phyloP scores from a whole-genome alignment of 2,888 invertebrate genomes.

The Nemotelus pantherinus region DNA sequence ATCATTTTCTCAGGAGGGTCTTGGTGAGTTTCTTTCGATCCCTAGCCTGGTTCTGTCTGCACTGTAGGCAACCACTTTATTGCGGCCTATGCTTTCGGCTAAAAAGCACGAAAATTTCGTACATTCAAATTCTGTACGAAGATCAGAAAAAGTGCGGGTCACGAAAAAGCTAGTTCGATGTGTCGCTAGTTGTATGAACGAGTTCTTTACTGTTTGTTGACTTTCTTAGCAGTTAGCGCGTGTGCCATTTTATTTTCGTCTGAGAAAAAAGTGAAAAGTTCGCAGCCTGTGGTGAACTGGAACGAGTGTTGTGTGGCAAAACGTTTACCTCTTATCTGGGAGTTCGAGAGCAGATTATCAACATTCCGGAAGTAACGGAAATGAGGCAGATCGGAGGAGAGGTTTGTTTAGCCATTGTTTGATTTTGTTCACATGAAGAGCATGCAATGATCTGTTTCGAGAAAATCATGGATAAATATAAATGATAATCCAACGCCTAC shows the following conservation, averaged over 20 bases:
- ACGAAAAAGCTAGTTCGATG: not conserved
- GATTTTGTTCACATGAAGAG: not conserved
- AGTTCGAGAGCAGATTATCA: constrained; percentile 5
- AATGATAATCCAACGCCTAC: too few relatives aligned
- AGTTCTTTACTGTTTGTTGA: not conserved
- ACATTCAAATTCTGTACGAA: not conserved
- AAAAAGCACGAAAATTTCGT: too few relatives aligned
- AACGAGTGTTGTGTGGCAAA: not conserved
- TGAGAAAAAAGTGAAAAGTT: constrained; percentile 34
- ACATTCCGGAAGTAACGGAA: constrained; percentile 33
- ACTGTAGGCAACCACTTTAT: too few relatives aligned
- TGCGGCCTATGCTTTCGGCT: too few relatives aligned
- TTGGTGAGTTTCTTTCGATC: not conserved
- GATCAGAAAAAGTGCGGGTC: constrained; percentile 3
- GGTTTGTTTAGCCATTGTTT: constrained; percentile 27
- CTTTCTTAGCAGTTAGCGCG: not conserved
- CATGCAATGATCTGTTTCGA: too few relatives aligned
- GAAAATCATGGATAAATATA: too few relatives aligned
- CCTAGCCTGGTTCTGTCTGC: too few relatives aligned
- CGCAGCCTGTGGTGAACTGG: not conserved
- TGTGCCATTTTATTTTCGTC: not conserved
- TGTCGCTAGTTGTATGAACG: not conserved
- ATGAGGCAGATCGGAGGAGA: constrained; percentile 41
- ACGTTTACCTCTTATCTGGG: not conserved
- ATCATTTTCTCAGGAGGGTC: not conserved